Conservation (phyloP, 2,113 vertebrate species). For the Sorex araneus region DNA sequence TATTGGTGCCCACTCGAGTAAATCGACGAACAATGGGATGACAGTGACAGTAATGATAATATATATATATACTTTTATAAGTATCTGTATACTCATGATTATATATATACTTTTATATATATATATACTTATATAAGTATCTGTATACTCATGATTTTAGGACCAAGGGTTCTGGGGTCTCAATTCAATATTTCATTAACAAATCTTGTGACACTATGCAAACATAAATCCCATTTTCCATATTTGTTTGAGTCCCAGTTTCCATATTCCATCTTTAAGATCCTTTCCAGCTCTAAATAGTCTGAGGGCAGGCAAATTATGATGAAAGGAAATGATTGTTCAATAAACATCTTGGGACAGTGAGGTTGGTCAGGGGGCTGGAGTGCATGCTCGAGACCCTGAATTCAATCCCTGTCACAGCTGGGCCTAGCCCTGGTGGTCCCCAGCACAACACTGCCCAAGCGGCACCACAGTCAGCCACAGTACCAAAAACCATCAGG, state of each 20-base stretch:
- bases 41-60: no score
- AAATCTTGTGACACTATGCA: constrained; percentile 20
- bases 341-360: constrained; percentile 39
- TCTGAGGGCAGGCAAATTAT: constrained; percentile 2
- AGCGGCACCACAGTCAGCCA: not conserved
- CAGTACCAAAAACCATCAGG: no score
- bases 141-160: not conserved
- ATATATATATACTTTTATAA: no score
- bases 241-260: not conserved
- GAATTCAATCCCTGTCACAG: no score
- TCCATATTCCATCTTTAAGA: constrained; percentile 2
- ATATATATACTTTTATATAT: no score
- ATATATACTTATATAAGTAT: constrained; percentile 25
- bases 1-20: no score
- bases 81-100: no score
- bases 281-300: constrained; percentile 31
- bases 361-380: no score
- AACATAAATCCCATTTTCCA: constrained; percentile 32
- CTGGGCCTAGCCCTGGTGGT: no score
- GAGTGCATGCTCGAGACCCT: no score
- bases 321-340: constrained; percentile 23
- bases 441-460: no score
- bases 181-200: constrained; percentile 4
- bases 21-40: no score
- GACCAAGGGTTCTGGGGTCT: constrained; percentile 46